These are phyloP conservation scores for Oryzias sinensis DNA, from an alignment of 2,797 vertebrate species.

Conservation along the genomic window DNA sequence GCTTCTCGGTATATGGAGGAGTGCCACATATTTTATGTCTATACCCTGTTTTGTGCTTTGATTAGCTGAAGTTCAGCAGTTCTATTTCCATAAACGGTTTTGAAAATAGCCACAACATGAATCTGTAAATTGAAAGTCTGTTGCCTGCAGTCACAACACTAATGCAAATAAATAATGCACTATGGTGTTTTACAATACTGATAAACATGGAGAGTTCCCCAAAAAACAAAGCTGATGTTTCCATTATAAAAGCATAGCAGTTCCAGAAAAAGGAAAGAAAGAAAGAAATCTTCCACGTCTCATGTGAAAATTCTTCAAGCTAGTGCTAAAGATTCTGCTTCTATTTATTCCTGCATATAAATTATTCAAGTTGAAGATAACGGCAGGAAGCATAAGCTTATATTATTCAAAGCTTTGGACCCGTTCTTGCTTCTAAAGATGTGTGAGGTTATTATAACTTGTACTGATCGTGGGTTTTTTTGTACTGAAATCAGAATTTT, in stretches of 20 bases:
- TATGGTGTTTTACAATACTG: no score
- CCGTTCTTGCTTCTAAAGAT: constrained; percentile 49
- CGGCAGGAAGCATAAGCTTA: constrained; percentile 56
- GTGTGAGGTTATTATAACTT: constrained; percentile 34
- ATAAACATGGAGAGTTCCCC: no score
- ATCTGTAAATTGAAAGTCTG: no score
- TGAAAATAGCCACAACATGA: no score
- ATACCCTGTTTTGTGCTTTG: no score
- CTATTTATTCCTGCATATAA: constrained; percentile 59
- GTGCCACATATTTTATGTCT: no score
- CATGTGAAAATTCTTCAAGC: constrained; percentile 50
- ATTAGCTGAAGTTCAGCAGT: no score
- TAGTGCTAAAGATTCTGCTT: constrained; percentile 47
- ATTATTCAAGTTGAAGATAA: constrained; percentile 69
- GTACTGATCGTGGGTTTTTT: constrained; percentile 16
- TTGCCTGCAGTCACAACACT: no score
- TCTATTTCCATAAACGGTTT: no score
- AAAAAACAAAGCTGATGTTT: no score
- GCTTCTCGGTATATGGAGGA: no score
- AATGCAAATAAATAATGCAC: no score
- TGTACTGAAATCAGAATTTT: constrained; percentile 3
- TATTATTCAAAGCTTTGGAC: constrained; percentile 61
- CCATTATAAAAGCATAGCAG: constrained; percentile 24
- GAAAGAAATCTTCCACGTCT: constrained; percentile 49
- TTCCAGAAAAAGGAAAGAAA: constrained; percentile 15